phyloP scores from a whole-genome alignment of 2,888 invertebrate genomes.

The Imbricaverruca yamaguchii region DNA sequence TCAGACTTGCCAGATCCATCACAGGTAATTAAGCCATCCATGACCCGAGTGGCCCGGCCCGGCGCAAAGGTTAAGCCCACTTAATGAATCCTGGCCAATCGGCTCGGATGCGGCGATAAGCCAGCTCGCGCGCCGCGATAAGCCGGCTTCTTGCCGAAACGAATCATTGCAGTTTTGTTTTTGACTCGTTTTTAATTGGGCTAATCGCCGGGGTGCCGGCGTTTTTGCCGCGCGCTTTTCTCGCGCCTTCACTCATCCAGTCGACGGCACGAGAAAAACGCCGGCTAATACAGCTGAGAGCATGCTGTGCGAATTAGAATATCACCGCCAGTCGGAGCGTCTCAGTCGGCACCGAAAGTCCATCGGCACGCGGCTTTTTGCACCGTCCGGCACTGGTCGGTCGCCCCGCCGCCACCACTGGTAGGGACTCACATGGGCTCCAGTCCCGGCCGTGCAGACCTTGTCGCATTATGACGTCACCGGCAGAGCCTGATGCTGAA shows the following conservation, averaged over 20 bases:
- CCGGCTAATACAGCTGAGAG: constrained; percentile 5
- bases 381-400: too few species aligned
- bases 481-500: too few species aligned
- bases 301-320: constrained; percentile 16
- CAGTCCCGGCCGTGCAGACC: too few species aligned
- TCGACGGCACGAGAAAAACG: not conserved
- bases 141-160: constrained; percentile 3
- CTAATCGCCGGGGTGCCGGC: constrained; percentile 15
- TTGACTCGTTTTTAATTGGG: constrained; percentile 16
- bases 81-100: constrained; percentile 4
- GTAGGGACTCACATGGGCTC: too few species aligned
- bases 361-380: too few species aligned
- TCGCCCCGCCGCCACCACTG: too few species aligned
- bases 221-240: constrained; percentile 4
- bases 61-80: constrained; percentile 11
- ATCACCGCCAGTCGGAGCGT: not conserved
- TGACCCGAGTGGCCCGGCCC: not conserved
- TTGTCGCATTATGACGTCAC: too few species aligned
- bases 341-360: not conserved
- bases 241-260: constrained; percentile 18
- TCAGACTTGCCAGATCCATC: not conserved
- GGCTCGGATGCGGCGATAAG: constrained; percentile 5
- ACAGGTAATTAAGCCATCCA: constrained; percentile 2
- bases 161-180: constrained; percentile 16
- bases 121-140: not conserved